phyloP scores from a whole-genome alignment of 2,888 invertebrate genomes.

The Hofmannophila pseudospretella region DNA sequence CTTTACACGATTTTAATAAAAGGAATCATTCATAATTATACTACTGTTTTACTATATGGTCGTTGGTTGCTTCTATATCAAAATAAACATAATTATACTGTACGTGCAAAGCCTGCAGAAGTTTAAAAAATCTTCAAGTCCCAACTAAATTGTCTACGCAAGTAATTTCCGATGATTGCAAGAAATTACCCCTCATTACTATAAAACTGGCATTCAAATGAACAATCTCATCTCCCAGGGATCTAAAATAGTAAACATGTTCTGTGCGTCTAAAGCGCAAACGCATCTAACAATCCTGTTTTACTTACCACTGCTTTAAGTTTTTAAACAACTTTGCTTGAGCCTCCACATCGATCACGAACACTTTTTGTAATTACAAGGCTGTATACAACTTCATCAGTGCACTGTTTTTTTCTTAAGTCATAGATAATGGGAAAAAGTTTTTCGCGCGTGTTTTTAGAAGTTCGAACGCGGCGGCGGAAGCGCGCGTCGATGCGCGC shows the following conservation, averaged over 20 bases:
- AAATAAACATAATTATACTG: too few relatives aligned
- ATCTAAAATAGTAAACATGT: constrained; percentile 36
- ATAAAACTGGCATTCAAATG: constrained; percentile 2
- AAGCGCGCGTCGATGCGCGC: constrained; percentile 42
- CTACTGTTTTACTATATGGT: too few relatives aligned
- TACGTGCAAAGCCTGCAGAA: too few relatives aligned
- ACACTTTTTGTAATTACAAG: constrained; percentile 29
- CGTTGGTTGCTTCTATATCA: too few relatives aligned
- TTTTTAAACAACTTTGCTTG: constrained; percentile 35
- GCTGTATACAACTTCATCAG: constrained; percentile 28
- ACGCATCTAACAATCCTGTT: constrained; percentile 40
- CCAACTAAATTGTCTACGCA: background rate
- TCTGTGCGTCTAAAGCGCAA: constrained; percentile 31
- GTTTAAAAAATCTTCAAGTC: too few relatives aligned
- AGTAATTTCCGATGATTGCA: constrained; percentile 1
- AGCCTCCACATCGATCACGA: constrained; percentile 35
- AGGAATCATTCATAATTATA: too few relatives aligned
- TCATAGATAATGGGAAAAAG: constrained; percentile 24
- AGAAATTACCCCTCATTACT: background rate
- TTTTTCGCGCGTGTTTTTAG: constrained; percentile 37
- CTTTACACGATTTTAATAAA: too few relatives aligned
- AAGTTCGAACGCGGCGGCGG: constrained; percentile 25
- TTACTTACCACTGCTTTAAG: constrained; percentile 48
- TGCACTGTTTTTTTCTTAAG: constrained; percentile 31
- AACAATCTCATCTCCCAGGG: constrained; percentile 19